Base-by-base conservation (phyloP, 2,113 vertebrate genomes). In the Eonycteris spelaea region DNA sequence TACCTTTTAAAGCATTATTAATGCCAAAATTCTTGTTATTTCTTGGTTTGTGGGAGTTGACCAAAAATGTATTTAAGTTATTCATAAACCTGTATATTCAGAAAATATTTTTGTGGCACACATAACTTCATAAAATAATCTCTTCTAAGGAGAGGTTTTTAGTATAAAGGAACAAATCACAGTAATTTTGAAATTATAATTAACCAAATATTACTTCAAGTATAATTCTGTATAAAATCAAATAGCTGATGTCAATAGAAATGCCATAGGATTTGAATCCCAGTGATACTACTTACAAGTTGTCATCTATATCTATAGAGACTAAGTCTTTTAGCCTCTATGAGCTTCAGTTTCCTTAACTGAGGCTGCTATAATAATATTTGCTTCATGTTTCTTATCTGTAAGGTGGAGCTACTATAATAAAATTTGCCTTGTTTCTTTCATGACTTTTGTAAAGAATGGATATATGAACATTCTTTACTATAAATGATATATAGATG, bases 51-150 rank as follows among this genome's bases (percentile, higher is more conserved):
- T 93, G 24, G 73, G 26, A 55, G 48, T 82, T 91, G 51, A 86
- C 40, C 13, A 86, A 73, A 93, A 86, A 91, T 87, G 55, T 79
- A 40, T 94, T 73, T 61, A 94, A 80, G 73, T 7, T 86, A 88
- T 78, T 86, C 74, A 68, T 73, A 86, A 61, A 67, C 26, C 16
- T 40, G 24, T 59, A 8, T 94, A 82, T 94, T 94, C 57, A 82
- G 71, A 86, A 86, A 91, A 55, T 74, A 75, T 86, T 74, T 71
- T 84, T 68, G 48, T 94, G 40, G 75, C 55, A 68, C 26, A 83
- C 30, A 12, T 14, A 61, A 65, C 35, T 80, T 86, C 63, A 43
- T 15, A 75, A 91, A 86, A 75, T 51, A 88, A 85, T 40, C n/a
- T 94, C 24, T 73, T 79, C 65, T 51, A 57, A 33, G 26, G 35